A percentile compares a stretch with the other conserved stretches of the same genome.
phyloP scores from a whole-genome alignment of 2,113 vertebrate genomes.

The Chaetorhynchus papuensis region DNA sequence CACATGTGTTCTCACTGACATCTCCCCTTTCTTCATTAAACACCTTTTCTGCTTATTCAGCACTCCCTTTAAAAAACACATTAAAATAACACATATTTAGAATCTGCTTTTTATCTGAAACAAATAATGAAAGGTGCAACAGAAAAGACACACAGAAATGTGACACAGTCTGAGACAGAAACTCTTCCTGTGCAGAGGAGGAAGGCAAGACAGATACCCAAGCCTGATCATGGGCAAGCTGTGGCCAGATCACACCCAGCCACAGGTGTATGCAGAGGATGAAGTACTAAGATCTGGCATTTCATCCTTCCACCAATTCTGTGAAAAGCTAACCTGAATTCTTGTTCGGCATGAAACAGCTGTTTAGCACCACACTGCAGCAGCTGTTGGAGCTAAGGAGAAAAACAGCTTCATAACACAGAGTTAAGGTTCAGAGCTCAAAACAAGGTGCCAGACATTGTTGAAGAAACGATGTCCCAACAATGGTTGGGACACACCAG shows the following conservation, averaged over 20 bases:
- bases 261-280: not conserved
- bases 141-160: not conserved
- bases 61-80: not conserved
- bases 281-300: not conserved
- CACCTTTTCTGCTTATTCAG: not conserved
- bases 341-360: not conserved
- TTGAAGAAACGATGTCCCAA: not conserved
- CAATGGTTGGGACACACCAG: not conserved
- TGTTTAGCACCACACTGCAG: not conserved
- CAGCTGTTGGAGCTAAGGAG: not conserved
- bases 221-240: not conserved
- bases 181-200: not conserved
- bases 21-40: not conserved
- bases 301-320: not conserved
- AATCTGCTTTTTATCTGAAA: not conserved
- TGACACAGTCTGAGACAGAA: not conserved
- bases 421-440: not conserved
- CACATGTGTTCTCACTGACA: not conserved
- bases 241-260: not conserved
- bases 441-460: not conserved
- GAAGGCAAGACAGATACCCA: not conserved
- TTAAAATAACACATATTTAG: not conserved
- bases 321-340: not conserved
- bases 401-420: not conserved
- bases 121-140: not conserved